These are phyloP conservation scores for Spea hammondii DNA, from an alignment of 2,797 vertebrate genomes.

Conservation along the genomic window DNA sequence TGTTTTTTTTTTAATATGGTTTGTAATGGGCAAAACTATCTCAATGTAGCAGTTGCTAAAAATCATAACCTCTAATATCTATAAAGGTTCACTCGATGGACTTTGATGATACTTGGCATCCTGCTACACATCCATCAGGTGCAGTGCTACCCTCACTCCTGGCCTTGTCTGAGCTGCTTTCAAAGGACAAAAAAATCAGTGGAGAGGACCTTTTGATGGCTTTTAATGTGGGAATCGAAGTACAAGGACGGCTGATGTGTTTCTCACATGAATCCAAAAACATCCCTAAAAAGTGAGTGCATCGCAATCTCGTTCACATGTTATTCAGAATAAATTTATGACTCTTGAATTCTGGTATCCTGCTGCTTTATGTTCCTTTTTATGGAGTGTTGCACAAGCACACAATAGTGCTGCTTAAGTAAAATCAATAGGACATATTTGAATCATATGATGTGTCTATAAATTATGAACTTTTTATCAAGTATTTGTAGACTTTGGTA, in stretches of 20 bases:
- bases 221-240: slow-evolving; percentile 84
- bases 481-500: too few relatives aligned
- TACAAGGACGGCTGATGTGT: slow-evolving; percentile 83
- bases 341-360: too few relatives aligned
- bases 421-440: too few relatives aligned
- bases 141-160: slow-evolving; percentile 82
- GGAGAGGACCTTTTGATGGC: slow-evolving; percentile 81
- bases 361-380: too few relatives aligned
- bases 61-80: not conserved
- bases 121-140: slow-evolving; percentile 85
- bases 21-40: not conserved
- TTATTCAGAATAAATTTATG: too few relatives aligned
- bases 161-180: slow-evolving; percentile 81
- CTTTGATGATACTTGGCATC: slow-evolving; percentile 91
- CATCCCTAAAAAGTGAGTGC: slow-evolving; percentile 80
- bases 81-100: slow-evolving; percentile 86
- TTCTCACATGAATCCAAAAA: slow-evolving; percentile 81
- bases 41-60: not conserved
- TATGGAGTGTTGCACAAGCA: too few relatives aligned
- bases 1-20: not conserved
- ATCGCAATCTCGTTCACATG: too few relatives aligned
- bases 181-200: slow-evolving; percentile 68
- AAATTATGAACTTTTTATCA: too few relatives aligned
- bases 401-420: too few relatives aligned
- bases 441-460: too few relatives aligned